Evolutionary conservation across 1,140 invertebrate genomes (phyloP).

Genomic region (Ptiloglossa arizonensis): DNA sequence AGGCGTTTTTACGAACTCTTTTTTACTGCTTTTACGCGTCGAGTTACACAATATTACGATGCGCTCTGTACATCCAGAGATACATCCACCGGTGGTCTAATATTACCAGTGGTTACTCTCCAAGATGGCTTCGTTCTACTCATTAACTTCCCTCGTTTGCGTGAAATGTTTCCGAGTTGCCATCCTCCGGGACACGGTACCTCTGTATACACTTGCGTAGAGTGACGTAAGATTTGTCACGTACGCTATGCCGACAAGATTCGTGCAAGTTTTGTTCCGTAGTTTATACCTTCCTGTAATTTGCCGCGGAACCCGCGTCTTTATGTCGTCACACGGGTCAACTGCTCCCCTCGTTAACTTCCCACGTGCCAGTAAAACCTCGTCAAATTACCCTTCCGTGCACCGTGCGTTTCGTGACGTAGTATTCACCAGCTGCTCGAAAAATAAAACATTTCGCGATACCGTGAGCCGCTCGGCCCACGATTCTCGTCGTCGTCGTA

Average conservation of each 20-base stretch:
- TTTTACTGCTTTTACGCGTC: background rate
- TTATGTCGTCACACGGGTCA: constrained; percentile 53
- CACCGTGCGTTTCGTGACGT: constrained; percentile 28
- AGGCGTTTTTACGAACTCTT: background rate
- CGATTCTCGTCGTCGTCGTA: background rate
- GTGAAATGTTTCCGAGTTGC: constrained; percentile 50
- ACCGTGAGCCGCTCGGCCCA: background rate
- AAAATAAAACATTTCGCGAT: constrained; percentile 37
- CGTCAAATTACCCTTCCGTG: constrained; percentile 46
- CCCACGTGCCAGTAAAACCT: constrained; percentile 53
- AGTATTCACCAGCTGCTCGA: constrained; percentile 40
- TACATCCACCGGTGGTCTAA: background rate
- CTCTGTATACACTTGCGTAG: constrained; percentile 36
- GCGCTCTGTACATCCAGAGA: background rate
- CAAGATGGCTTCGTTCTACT: constrained; percentile 42
- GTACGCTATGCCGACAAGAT: constrained; percentile 53
- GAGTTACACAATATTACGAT: background rate
- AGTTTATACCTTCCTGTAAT: constrained; percentile 57
- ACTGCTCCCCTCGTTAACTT: constrained; percentile 56
- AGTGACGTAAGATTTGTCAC: constrained; percentile 64
- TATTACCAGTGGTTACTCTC: constrained; percentile 33
- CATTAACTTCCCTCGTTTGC: constrained; percentile 49
- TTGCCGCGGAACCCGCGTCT: constrained; percentile 51
- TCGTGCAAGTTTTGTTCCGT: constrained; percentile 47
- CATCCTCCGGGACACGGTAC: background rate